Percentiles rank a stretch among this genome's conserved stretches.
phyloP scores from a whole-genome alignment of 1,140 invertebrate genomes.

The Eufriesea mexicana region DNA sequence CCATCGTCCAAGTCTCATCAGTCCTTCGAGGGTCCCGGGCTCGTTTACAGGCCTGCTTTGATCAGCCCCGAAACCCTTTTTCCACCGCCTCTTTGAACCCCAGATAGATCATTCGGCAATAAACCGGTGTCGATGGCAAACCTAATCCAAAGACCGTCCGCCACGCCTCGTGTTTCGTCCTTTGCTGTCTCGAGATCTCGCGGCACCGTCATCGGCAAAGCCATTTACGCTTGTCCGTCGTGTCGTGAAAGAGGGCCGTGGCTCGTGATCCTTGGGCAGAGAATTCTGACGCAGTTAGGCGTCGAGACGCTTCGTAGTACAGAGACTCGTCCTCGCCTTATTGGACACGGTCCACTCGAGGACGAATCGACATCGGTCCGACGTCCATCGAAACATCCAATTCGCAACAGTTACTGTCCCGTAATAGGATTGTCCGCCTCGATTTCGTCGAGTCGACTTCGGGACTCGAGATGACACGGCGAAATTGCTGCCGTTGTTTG shows the following conservation, averaged over 20 bases:
- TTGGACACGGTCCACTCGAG: not conserved
- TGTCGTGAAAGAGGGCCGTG: not conserved
- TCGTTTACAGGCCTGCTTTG: not conserved
- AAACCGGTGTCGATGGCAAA: constrained; percentile 1
- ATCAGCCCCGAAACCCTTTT: constrained; percentile 1
- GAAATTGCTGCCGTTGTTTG: not conserved
- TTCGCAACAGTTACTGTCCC: constrained; percentile 14
- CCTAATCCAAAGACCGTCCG: not conserved
- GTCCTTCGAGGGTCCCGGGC: not conserved
- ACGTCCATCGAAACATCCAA: constrained; percentile 20
- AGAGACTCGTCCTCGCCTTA: not conserved
- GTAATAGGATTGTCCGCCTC: constrained; percentile 27
- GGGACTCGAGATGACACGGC: not conserved
- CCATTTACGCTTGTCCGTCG: not conserved
- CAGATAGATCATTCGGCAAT: not conserved
- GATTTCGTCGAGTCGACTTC: constrained; percentile 34
- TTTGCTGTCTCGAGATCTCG: constrained; percentile 16
- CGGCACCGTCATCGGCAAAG: not conserved
- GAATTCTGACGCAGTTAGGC: constrained; percentile 9
- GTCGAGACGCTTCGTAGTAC: not conserved
- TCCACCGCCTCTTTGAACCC: not conserved
- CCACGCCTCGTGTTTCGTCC: not conserved
- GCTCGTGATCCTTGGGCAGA: not conserved
- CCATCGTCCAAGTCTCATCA: not conserved
- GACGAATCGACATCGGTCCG: not conserved